A percentile compares a stretch with the other conserved stretches of the same genome.
phyloP scores from a whole-genome alignment of 2,797 vertebrate genomes.

The Neoniphon sammara region DNA sequence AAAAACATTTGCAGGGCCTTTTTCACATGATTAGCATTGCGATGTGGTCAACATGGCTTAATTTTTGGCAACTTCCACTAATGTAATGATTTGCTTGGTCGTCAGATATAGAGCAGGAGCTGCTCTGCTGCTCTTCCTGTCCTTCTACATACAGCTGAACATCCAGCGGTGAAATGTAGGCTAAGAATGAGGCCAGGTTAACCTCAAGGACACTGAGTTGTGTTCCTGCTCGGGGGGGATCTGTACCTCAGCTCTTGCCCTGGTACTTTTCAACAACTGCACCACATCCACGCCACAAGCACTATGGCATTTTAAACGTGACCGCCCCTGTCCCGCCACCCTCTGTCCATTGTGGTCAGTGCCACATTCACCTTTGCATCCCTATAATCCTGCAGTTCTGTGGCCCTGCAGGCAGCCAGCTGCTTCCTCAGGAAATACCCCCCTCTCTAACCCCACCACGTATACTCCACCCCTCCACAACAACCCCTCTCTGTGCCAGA shows the following conservation, averaged over 20 bases:
- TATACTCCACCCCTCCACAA: slow-evolving; percentile 59
- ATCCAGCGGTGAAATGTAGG: slow-evolving; percentile 55
- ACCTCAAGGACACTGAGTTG: slow-evolving; percentile 58
- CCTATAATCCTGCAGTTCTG: slow-evolving; percentile 67
- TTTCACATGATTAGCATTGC: not conserved
- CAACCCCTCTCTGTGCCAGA: slow-evolving; percentile 64
- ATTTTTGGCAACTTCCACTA: not conserved
- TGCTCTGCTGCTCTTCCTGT: slow-evolving; percentile 27
- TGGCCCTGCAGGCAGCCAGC: slow-evolving; percentile 75
- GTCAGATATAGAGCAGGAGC: slow-evolving; percentile 28
- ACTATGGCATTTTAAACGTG: slow-evolving; percentile 33
- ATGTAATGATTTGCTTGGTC: slow-evolving; percentile 5
- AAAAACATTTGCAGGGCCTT: not conserved
- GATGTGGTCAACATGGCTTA: not conserved
- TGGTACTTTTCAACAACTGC: slow-evolving; percentile 35
- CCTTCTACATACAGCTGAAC: slow-evolving; percentile 48
- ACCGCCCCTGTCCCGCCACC: slow-evolving; percentile 52
- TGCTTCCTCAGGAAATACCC: slow-evolving; percentile 82
- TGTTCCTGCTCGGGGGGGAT: slow-evolving; percentile 48
- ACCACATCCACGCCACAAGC: slow-evolving; percentile 30
- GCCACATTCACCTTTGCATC: slow-evolving; percentile 75
- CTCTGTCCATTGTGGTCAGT: slow-evolving; percentile 57
- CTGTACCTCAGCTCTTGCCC: slow-evolving; percentile 31
- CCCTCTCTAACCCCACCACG: slow-evolving; percentile 10
- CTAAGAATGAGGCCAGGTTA: slow-evolving; percentile 71